phyloP scores from a whole-genome alignment of 2,888 invertebrate species.

The Xestia xanthographa region DNA sequence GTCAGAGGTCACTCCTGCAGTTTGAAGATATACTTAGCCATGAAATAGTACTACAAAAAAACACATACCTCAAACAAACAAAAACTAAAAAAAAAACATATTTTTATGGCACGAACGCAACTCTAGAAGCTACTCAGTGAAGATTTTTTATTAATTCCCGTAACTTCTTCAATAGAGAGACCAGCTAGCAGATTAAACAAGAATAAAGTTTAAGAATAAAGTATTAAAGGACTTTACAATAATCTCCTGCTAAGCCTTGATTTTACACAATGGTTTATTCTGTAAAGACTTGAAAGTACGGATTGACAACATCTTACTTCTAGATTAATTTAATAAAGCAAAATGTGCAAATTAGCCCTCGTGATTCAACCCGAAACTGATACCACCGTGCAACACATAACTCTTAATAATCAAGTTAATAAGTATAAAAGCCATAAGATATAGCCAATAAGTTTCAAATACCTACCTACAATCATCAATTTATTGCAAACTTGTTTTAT shows the following conservation, averaged over 20 bases:
- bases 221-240: constrained; percentile 11
- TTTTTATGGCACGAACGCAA: too few species aligned
- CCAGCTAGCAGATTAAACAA: constrained; percentile 23
- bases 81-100: not conserved
- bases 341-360: too few species aligned
- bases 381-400: too few species aligned
- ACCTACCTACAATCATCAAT: too few species aligned
- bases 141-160: not conserved
- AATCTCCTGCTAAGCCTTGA: constrained; percentile 15
- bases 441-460: too few species aligned
- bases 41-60: too few species aligned
- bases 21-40: not conserved
- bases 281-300: not conserved
- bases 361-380: too few species aligned
- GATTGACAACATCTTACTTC: not conserved
- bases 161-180: constrained; percentile 23
- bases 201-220: constrained; percentile 27
- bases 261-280: constrained; percentile 12
- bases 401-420: too few species aligned
- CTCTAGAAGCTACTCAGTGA: not conserved
- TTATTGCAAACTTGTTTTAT: too few species aligned
- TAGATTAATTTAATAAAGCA: not conserved
- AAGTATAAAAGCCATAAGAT: too few species aligned
- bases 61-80: too few species aligned
- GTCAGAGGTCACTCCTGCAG: not conserved